Evolutionary conservation across 2,113 vertebrate genomes (phyloP), one percentile per base, ranked within the genome.

Genomic region (Callionymus lyra): DNA sequence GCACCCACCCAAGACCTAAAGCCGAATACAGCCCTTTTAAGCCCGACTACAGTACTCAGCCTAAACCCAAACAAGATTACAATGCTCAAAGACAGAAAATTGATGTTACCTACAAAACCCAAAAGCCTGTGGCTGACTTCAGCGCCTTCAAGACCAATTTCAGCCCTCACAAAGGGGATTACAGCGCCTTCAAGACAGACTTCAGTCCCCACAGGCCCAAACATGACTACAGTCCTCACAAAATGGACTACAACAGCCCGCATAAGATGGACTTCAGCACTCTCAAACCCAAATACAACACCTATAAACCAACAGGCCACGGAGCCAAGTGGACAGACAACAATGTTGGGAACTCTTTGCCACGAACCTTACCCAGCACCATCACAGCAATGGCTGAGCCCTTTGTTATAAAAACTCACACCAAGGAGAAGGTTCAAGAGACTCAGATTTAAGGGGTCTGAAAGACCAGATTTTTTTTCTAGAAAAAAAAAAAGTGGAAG

Each of bases 381-480:
- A 83, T 90, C 69, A 82, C 83, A 51, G 64, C 80, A 40, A 82
- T 91, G 67, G 81, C 90, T 15, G 92, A 96, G 77, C 91, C 91
- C 73, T 94, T 87, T 59, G 79, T 88, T 67, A 89, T 94, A 81
- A 94, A 93, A 84, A 92, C 92, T 88, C 92, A 97, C 61, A 82
- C 85, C 68, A 97, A 97, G 90, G 93, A 98, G 63, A 98, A 95
- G 74, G 93, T 98, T 66, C 94, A 98, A 87, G 94, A 98, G 80
- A 97, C 94, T 70, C 94, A 98, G 79, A 98, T 98, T 77, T 98
- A 88, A 90, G 32, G 57, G 38, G 17, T 31, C 32, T 27, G 38
- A 41, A 62, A 41, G 45, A 47, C 32, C 50, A 35, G 33, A 12
- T 18, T 15, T 16, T 49, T 63, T 42, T 19, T 50, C 44, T 38